Evolutionary conservation across 37 sponge, comb jelly and placozoan genomes (phyloP).

Genomic region (Aplysina aerophoba): DNA sequence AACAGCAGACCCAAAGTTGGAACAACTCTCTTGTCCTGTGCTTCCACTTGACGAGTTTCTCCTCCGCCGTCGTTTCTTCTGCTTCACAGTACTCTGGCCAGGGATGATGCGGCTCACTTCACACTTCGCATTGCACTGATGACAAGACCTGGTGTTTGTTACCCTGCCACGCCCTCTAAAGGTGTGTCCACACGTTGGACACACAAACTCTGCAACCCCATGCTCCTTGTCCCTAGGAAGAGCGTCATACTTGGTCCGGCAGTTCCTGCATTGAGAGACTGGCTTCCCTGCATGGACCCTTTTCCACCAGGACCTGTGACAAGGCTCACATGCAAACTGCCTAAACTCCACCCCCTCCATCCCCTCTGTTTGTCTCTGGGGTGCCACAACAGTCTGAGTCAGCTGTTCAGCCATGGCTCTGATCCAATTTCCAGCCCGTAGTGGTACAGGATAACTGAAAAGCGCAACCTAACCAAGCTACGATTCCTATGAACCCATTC

Average conservation of each 20-base stretch:
- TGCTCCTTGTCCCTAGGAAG: slow-evolving; percentile 41
- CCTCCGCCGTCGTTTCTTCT: slow-evolving; percentile 1
- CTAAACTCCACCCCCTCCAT: background rate
- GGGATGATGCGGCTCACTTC: background rate
- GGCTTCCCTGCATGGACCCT: slow-evolving; percentile 27
- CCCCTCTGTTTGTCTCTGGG: too few relatives aligned
- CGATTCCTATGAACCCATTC: too few relatives aligned
- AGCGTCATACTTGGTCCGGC: slow-evolving; percentile 41
- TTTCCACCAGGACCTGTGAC: slow-evolving; percentile 42
- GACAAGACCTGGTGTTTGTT: background rate
- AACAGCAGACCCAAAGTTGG: too few relatives aligned
- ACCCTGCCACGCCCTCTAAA: background rate
- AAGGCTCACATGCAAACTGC: slow-evolving; percentile 43
- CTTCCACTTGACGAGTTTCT: background rate
- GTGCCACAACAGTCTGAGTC: too few relatives aligned
- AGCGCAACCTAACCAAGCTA: too few relatives aligned
- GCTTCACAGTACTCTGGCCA: background rate
- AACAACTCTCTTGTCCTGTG: background rate
- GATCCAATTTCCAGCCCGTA: too few relatives aligned
- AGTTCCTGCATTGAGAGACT: slow-evolving; percentile 38
- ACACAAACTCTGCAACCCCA: slow-evolving; percentile 34
- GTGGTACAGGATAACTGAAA: too few relatives aligned
- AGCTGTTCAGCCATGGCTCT: too few relatives aligned
- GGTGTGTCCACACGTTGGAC: slow-evolving; percentile 28
- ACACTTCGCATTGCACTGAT: background rate